phyloP scores from a whole-genome alignment of 1,140 invertebrate species.

The Panagrolaimus sp. region DNA sequence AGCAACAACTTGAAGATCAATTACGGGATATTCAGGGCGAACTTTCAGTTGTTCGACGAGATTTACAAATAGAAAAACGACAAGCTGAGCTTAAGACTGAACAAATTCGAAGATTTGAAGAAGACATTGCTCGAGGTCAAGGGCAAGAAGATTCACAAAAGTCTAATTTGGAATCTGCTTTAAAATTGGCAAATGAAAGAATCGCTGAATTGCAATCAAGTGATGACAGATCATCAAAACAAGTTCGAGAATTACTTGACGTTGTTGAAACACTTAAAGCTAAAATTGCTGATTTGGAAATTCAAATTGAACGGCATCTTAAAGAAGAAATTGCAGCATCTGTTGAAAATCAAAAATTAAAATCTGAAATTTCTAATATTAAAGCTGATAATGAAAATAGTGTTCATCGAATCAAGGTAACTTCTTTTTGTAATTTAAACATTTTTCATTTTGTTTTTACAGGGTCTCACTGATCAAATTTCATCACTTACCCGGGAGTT shows the following conservation, averaged over 20 bases:
- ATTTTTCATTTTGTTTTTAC: not conserved
- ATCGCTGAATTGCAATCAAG: not conserved
- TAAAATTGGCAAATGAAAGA: not conserved
- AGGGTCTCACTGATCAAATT: conserved; percentile 6
- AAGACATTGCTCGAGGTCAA: no score
- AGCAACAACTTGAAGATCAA: not conserved
- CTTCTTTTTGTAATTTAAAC: not conserved
- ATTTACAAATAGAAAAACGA: no score
- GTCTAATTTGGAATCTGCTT: not conserved
- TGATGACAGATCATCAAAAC: not conserved
- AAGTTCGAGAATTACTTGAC: not conserved
- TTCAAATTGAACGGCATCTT: not conserved
- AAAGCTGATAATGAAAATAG: not conserved
- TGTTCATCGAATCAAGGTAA: conserved; percentile 1
- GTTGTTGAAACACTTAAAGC: not conserved
- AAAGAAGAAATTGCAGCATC: not conserved
- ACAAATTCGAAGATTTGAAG: not conserved
- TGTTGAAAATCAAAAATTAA: not conserved
- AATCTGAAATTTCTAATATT: not conserved
- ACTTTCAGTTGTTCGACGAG: no score
- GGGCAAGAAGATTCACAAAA: not conserved
- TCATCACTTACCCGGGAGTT: not conserved
- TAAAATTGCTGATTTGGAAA: conserved; percentile 1
- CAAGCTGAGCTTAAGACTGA: conserved; percentile 1
- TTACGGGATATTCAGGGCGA: not conserved